Base-by-base conservation (phyloP, 2,113 vertebrate species). In the Todiramphus chloris region DNA sequence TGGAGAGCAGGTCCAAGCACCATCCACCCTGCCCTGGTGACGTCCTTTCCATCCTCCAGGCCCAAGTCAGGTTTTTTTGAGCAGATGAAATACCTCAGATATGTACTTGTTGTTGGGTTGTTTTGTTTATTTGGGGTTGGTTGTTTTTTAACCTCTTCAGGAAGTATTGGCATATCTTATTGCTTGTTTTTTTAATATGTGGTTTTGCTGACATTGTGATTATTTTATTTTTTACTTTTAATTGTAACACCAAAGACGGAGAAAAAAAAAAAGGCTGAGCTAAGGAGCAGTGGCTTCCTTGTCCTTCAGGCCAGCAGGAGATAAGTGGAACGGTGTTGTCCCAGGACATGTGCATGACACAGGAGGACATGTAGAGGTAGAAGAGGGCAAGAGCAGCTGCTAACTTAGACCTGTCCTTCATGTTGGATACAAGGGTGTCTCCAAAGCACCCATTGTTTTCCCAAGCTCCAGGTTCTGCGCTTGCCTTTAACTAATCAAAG, bases 61-160 rank as follows among this genome's bases (percentile, higher is more conserved):
- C 87, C 87, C 46, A 16, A 88, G 87, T 85, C 94, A 94, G 97
- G 95, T 80, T 94, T 88, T 95, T 94, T 97, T 95, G 97, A 97
- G 96, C 96, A 96, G 97, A 96, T 8, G 91, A 98, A 98, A 98
- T 98, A 98, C 98, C 98, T 98, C 98, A 98, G 97, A 97, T 97
- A 97, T 84, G 94, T 98, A 96, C 97, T 96, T 97, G 94, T 98
- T 94, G 97, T 96, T 96, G 94, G 94, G 76, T n/a, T 67, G 82
- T 64, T 86, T 93, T 90, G 93, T 94, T 93, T 91, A 92, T 83
- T 95, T 96, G 18, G 88, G 84, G 76, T 90, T 87, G 75, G 16
- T 51, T 83, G 55, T 30, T 43, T 80, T 97, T 97, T 94, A 89
- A 90, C 95, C 92, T 97, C 97, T 98, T 98, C 97, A 97, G 97